Evolutionary conservation across 2,888 invertebrate species (phyloP).

Genomic region (Tridacna crocea): DNA sequence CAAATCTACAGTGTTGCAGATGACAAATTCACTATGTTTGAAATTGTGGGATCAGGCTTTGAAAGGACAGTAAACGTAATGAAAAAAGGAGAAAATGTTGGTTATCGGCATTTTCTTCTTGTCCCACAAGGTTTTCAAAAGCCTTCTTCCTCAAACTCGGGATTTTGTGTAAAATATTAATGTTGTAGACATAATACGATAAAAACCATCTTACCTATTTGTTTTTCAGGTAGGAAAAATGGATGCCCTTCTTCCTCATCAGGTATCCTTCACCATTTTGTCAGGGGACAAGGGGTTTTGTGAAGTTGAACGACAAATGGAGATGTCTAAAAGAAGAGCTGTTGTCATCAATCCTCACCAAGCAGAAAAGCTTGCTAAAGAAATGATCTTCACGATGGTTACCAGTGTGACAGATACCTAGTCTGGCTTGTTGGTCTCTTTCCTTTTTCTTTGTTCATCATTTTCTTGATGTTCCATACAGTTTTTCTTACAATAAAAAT

Average conservation of each 20-base stretch:
- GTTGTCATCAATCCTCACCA: constrained; percentile 67
- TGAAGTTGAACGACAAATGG: constrained; percentile 68
- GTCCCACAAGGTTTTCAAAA: not conserved
- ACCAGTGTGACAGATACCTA: constrained; percentile 55
- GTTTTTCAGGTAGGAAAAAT: constrained; percentile 68
- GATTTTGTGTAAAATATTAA: not conserved
- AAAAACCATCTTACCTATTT: not conserved
- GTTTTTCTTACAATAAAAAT: not conserved
- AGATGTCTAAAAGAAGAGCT: constrained; percentile 48
- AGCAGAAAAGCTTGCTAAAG: constrained; percentile 49
- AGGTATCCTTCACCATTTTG: constrained; percentile 69
- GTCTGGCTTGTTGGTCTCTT: not conserved
- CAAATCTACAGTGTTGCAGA: no score
- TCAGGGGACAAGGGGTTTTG: constrained; percentile 71
- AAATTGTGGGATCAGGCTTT: not conserved
- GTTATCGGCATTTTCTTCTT: not conserved
- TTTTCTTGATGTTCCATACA: not conserved
- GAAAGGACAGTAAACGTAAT: not conserved
- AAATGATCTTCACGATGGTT: constrained; percentile 60
- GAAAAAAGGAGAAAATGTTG: not conserved
- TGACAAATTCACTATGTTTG: no score
- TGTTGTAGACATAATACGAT: not conserved
- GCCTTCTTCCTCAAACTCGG: not conserved
- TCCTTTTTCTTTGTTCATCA: not conserved
- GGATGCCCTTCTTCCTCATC: constrained; percentile 64